Conservation (phyloP, 2,797 vertebrate genomes). For the Esox lucius region DNA sequence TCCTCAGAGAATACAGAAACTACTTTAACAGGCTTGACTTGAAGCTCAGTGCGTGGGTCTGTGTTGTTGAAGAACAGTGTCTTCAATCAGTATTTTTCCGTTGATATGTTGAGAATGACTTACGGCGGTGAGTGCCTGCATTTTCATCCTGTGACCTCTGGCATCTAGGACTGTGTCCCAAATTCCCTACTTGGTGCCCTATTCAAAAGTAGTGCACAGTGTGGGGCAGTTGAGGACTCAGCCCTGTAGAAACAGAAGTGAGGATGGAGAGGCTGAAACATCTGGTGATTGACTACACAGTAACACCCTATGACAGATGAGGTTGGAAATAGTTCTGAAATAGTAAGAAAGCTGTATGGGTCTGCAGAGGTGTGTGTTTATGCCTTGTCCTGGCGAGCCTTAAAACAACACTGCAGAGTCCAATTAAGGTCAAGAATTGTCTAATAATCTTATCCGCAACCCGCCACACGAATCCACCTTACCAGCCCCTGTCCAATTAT, state of each 20-base stretch:
- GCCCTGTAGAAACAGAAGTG: background rate
- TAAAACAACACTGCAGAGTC: background rate
- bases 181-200: too few relatives aligned
- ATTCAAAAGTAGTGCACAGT: too few relatives aligned
- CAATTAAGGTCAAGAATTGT: background rate
- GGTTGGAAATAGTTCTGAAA: background rate
- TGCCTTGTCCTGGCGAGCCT: background rate
- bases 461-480: slow-evolving; percentile 25
- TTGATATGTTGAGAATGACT: too few relatives aligned
- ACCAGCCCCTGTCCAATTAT: slow-evolving; percentile 41
- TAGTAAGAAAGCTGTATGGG: background rate
- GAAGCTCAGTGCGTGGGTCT: background rate
- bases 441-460: background rate
- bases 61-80: background rate
- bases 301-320: background rate
- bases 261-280: background rate
- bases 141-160: too few relatives aligned
- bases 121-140: too few relatives aligned
- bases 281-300: background rate
- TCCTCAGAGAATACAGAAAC: background rate
- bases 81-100: background rate
- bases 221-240: background rate
- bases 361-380: background rate
- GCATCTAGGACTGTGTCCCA: too few relatives aligned
- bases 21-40: background rate